These are phyloP conservation scores for Atlantisia rogersi DNA, from an alignment of 2,113 vertebrate species.

Conservation along the genomic window DNA sequence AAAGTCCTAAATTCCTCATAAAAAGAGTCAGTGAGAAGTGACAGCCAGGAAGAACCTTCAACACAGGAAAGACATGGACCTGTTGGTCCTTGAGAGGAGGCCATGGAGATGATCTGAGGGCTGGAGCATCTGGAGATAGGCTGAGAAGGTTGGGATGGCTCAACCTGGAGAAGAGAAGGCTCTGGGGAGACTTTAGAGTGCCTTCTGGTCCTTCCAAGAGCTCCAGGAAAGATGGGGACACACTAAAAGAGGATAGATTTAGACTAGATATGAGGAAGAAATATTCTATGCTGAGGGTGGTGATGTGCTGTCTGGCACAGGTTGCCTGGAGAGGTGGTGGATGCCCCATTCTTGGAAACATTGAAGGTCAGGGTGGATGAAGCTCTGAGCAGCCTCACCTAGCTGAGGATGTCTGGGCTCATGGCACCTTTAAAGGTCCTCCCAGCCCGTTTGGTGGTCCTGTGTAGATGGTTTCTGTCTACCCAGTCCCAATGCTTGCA, in stretches of 20 bases:
- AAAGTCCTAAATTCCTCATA: neutral
- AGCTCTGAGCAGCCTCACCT: no score
- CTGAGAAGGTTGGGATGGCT: neutral
- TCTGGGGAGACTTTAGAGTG: neutral
- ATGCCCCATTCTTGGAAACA: neutral
- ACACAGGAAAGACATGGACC: no score
- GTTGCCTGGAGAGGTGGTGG: neutral
- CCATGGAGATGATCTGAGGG: no score
- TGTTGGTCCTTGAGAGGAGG: no score
- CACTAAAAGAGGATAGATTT: no score
- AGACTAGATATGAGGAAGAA: no score
- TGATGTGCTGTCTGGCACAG: no score
- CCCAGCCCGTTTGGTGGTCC: neutral
- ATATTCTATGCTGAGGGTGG: no score
- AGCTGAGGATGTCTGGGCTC: no score
- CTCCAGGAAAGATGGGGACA: no score
- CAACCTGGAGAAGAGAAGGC: neutral
- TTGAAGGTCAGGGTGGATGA: neutral
- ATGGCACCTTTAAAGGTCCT: no score
- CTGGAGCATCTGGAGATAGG: neutral
- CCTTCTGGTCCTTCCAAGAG: no score
- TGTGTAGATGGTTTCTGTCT: neutral
- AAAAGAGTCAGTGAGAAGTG: neutral
- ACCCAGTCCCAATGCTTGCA: rapidly evolving
- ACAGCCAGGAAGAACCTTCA: neutral